Base-by-base conservation (phyloP, 1,140 invertebrate genomes). In the Aethina tumida region DNA sequence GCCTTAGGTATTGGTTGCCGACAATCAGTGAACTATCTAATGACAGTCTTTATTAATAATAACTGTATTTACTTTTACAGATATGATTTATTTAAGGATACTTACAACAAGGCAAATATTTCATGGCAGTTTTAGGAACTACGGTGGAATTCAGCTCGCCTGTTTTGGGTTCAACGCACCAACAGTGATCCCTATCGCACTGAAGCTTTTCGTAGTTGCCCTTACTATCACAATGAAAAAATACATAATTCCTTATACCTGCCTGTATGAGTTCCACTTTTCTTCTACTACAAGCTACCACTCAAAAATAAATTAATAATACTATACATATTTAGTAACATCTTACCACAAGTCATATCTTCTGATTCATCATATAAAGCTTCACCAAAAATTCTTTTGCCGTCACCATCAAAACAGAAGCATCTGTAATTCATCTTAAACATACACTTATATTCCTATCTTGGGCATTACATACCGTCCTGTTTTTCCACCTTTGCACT, bases 201-300 rank as follows among this genome's bases (percentile, higher is more conserved):
- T 78, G 75, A 17, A 78, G 47, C 4, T 55, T 55, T 45, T 77
- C 74, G 46, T 69, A 78, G 58, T 75, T 73, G 5, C 75, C 75
- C 42, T 61, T 61, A 5, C 52, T 28, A 10, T 67, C 62, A 49
- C 74, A 78, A 49, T 77, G 75, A 4, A 76, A 57, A 9, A 68
- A 66, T 4, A 69, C 63, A 24, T 41, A 55, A 3, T 59, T 50
- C 2, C 45, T 54, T 2, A 56, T 52, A 10, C 61, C 64, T 1
- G 39, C 14, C 3, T 48, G 54, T 43, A 43, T 60, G 35, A 73
- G 36, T 43, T 75, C 68, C 5, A 62, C 55, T 42, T 69, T 64
- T 35, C 54, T 62, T 16, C 71, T 51, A 42, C 74, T 76, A 47
- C 74, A 77, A 10, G 69, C 72, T 74, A 31, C 25, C 16, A 4